Percentiles rank a stretch among this genome's conserved stretches.
These are phyloP conservation scores for Leptobrachium ailaonicum DNA, from an alignment of 2,113 vertebrate species.

Conservation along the genomic window DNA sequence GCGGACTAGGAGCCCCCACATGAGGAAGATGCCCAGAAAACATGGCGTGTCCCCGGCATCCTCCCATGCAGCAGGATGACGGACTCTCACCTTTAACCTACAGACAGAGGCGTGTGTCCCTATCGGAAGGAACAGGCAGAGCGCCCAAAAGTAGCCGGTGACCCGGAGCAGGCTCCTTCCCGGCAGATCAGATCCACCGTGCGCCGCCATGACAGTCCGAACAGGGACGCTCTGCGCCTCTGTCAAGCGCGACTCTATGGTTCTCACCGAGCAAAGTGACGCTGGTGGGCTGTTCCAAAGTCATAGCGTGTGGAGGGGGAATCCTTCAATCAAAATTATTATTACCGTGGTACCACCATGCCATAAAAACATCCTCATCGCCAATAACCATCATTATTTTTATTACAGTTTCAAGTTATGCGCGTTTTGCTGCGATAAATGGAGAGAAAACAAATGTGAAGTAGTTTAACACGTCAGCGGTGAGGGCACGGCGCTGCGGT, in stretches of 20 bases:
- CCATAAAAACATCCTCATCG: too few species aligned
- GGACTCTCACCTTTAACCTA: slow-evolving; percentile 31
- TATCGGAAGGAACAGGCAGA: not conserved
- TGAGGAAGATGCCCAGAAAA: too few species aligned
- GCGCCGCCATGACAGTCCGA: slow-evolving; percentile 2
- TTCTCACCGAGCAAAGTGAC: not conserved
- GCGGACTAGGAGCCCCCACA: too few species aligned
- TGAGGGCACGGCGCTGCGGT: not conserved
- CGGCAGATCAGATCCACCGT: too few species aligned
- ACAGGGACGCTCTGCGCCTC: not conserved
- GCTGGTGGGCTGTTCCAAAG: too few species aligned
- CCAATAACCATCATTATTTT: too few species aligned
- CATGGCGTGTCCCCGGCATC: too few species aligned
- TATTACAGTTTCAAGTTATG: too few species aligned
- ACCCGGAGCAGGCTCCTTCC: not conserved
- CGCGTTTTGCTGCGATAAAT: not conserved
- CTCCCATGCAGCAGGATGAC: not conserved
- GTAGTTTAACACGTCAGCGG: too few species aligned
- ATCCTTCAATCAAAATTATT: not conserved
- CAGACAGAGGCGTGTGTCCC: slow-evolving; percentile 8
- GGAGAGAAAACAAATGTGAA: too few species aligned
- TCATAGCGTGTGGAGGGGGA: not conserved
- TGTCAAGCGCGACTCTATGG: not conserved
- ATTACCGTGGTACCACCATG: too few species aligned
- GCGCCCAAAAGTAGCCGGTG: not conserved